Evolutionary conservation across 2,113 vertebrate species (phyloP).

Genomic region (Phyllostomus hastatus): DNA sequence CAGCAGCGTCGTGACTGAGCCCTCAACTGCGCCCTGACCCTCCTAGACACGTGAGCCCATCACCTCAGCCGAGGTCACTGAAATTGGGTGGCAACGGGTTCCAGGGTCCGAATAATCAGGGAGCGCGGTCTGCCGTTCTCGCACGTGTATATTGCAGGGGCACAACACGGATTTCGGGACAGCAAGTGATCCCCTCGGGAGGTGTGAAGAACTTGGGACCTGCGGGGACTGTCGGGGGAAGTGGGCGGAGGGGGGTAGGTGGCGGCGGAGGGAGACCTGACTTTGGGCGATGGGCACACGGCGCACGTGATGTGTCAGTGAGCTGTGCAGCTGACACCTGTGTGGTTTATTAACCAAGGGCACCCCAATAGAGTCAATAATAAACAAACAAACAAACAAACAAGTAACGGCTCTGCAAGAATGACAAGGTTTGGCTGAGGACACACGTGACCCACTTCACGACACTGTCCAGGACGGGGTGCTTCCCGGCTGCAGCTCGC

Average conservation of each 20-base stretch:
- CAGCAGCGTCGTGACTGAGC: rapidly evolving
- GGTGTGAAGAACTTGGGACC: not conserved
- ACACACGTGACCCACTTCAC: not conserved
- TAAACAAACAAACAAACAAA: no score
- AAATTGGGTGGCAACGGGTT: not conserved
- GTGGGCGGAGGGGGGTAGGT: no score
- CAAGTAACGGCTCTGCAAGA: no score
- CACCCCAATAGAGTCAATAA: no score
- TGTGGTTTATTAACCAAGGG: no score
- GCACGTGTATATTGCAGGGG: rapidly evolving
- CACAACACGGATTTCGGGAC: not conserved
- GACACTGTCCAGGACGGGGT: rapidly evolving
- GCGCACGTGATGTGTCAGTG: no score
- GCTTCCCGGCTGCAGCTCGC: not conserved
- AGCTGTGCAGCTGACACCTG: no score
- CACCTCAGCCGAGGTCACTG: not conserved
- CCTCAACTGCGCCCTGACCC: no score
- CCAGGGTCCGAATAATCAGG: not conserved
- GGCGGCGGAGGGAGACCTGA: no score
- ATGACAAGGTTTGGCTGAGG: not conserved
- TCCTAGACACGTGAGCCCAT: no score
- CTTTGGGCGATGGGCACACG: no score
- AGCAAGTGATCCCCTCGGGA: not conserved
- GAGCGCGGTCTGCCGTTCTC: rapidly evolving
- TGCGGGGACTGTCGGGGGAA: no score